Conservation (phyloP, 2,888 invertebrate genomes). For the Epistrophe eligans region DNA sequence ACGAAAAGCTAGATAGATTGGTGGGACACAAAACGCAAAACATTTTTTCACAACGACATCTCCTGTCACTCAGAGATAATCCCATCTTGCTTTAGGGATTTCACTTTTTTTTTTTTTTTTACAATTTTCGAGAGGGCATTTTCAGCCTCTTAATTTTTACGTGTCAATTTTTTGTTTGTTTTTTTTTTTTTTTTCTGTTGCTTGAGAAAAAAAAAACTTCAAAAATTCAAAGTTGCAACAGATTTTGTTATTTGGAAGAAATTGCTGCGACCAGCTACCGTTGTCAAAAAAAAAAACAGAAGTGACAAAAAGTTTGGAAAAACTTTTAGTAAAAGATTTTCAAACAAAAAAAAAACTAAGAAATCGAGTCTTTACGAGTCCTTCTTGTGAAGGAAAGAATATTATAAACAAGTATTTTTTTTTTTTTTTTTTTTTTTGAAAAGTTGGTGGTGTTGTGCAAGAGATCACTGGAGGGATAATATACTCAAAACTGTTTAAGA, state of each 20-base stretch:
- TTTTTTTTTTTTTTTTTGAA: constrained; percentile 20
- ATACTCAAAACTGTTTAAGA: constrained; percentile 68
- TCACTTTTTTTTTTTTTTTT: constrained; percentile 4
- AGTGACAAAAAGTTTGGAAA: constrained; percentile 45
- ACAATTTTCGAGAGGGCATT: constrained; percentile 1
- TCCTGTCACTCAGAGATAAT: constrained; percentile 68
- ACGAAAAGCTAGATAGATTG: constrained; percentile 7
- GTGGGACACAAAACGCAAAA: constrained; percentile 22
- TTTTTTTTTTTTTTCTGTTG: neutral
- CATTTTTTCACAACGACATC: constrained; percentile 56
- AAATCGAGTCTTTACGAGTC: constrained; percentile 16
- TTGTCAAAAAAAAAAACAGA: constrained; percentile 27
- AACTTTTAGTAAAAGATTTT: constrained; percentile 54
- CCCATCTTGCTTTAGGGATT: constrained; percentile 48
- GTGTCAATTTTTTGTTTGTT: constrained; percentile 42
- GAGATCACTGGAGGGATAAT: constrained; percentile 72
- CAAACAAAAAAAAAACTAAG: neutral
- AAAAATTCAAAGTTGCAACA: constrained; percentile 66
- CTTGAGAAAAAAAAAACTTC: neutral
- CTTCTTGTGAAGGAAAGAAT: constrained; percentile 1
- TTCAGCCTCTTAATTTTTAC: constrained; percentile 41
- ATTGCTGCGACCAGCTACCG: constrained; percentile 18
- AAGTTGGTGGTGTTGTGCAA: constrained; percentile 44
- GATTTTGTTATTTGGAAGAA: constrained; percentile 55
- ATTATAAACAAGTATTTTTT: constrained; percentile 35